Conservation (phyloP, 2,797 vertebrate species). For the Ptychobarbus kaznakovi region DNA sequence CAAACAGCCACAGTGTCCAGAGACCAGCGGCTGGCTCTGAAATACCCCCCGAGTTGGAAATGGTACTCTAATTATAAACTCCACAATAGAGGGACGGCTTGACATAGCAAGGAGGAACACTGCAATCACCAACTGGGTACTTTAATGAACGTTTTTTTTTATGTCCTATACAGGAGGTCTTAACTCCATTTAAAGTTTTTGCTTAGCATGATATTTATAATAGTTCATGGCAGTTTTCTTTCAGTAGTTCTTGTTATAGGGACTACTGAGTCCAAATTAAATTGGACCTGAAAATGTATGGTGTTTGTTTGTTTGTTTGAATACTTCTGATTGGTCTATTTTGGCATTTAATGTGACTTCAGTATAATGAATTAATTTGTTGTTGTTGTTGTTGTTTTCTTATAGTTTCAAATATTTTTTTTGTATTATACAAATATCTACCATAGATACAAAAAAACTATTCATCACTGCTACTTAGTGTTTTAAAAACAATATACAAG, state of each 20-base stretch:
- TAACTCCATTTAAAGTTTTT: conserved; percentile 32
- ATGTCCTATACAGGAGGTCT: conserved; percentile 19
- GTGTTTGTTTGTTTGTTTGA: no score
- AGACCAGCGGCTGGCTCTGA: conserved; percentile 48
- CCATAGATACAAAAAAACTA: background rate
- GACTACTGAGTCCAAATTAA: background rate
- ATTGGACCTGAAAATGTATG: background rate
- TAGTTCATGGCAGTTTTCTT: conserved; percentile 1
- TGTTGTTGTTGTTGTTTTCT: no score
- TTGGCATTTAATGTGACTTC: no score
- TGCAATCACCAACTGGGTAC: conserved; percentile 1
- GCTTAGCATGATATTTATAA: conserved; percentile 3
- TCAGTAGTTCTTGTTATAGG: background rate
- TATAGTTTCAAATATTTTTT: background rate
- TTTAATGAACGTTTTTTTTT: conserved; percentile 31
- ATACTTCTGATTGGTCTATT: no score
- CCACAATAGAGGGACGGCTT: conserved; percentile 5
- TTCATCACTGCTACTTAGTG: no score
- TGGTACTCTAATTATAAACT: conserved; percentile 48
- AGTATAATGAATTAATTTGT: no score
- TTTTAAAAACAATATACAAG: no score
- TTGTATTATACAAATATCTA: background rate
- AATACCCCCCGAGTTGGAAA: conserved; percentile 41
- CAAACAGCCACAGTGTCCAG: conserved; percentile 45
- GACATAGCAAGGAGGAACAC: conserved; percentile 2